Evolutionary conservation across 2,888 invertebrate species (phyloP).

Genomic region (Matsumyia berberina): DNA sequence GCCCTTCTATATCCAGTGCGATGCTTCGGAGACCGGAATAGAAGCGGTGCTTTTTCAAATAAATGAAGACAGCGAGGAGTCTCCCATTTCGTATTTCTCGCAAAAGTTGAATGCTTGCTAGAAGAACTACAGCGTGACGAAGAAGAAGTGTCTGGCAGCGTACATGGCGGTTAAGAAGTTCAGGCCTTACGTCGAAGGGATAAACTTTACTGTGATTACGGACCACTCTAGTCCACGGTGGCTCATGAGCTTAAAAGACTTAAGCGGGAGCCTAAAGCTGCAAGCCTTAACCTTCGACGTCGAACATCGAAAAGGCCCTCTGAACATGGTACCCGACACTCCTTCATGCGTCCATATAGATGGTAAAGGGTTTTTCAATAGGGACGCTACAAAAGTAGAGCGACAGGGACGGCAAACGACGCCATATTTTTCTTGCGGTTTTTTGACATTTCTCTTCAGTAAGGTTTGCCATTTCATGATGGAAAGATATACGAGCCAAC

Average conservation of each 20-base stretch:
- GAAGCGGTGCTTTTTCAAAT: too few relatives aligned
- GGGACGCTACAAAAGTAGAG: too few relatives aligned
- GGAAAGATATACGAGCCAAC: too few relatives aligned
- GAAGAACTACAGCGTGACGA: constrained; percentile 2
- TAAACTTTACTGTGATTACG: not conserved
- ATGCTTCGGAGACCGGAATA: constrained; percentile 3
- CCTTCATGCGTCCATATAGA: too few relatives aligned
- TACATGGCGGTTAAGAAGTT: constrained; percentile 35
- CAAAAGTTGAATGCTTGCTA: constrained; percentile 55
- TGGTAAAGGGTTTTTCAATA: too few relatives aligned
- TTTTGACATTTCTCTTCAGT: too few relatives aligned
- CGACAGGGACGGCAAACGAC: too few relatives aligned
- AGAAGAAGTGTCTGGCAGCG: not conserved
- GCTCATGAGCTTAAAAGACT: constrained; percentile 74
- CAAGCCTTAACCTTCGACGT: constrained; percentile 61
- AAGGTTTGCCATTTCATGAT: too few relatives aligned
- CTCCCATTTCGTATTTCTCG: constrained; percentile 49
- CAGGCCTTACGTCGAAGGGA: constrained; percentile 55
- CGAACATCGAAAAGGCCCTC: too few relatives aligned
- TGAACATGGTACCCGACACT: too few relatives aligned
- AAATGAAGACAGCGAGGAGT: not conserved
- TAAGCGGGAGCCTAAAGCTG: constrained; percentile 70
- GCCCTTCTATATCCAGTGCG: constrained; percentile 58
- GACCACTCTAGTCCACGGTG: not conserved
- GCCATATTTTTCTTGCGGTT: too few relatives aligned